A percentile compares a stretch with the other conserved stretches of the same genome.
Conservation (phyloP, 1,140 invertebrate genomes). For the Trissolcus basalis region DNA sequence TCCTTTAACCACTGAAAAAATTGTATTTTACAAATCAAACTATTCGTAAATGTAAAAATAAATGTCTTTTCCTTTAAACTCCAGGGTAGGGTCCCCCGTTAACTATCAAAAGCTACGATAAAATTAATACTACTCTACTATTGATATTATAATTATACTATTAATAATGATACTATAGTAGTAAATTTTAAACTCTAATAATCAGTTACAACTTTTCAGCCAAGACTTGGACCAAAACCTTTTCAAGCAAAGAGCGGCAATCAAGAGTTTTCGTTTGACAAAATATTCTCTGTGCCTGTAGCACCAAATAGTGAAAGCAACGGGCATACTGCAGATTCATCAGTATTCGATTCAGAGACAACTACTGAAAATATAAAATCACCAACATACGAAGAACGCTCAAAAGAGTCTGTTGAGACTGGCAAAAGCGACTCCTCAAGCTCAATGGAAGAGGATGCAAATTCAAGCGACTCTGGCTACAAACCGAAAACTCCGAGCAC, state of each 20-base stretch:
- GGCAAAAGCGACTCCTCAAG: slow-evolving; percentile 79
- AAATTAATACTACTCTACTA: no score
- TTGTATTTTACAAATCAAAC: no score
- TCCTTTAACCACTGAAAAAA: no score
- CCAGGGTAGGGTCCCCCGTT: no score
- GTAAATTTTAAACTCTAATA: neutral
- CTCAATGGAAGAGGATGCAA: slow-evolving; percentile 80
- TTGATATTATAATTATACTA: no score
- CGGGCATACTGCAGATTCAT: slow-evolving; percentile 53
- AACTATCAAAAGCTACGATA: no score
- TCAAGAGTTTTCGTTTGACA: slow-evolving; percentile 86
- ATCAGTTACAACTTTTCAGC: slow-evolving; percentile 76
- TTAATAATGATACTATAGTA: no score
- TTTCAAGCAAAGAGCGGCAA: slow-evolving; percentile 84
- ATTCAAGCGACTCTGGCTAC: slow-evolving; percentile 79
- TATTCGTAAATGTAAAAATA: no score
- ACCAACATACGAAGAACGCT: slow-evolving; percentile 65
- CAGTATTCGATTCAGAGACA: slow-evolving; percentile 40
- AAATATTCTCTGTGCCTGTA: slow-evolving; percentile 85
- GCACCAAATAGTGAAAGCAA: slow-evolving; percentile 79
- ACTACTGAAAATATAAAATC: slow-evolving; percentile 65
- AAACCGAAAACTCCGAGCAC: slow-evolving; percentile 85
- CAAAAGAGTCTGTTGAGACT: slow-evolving; percentile 73
- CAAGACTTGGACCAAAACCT: slow-evolving; percentile 87
- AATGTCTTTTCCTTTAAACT: no score